Evolutionary conservation across 2,888 invertebrate genomes (phyloP).

Genomic region (Mesorhabditis sp.): DNA sequence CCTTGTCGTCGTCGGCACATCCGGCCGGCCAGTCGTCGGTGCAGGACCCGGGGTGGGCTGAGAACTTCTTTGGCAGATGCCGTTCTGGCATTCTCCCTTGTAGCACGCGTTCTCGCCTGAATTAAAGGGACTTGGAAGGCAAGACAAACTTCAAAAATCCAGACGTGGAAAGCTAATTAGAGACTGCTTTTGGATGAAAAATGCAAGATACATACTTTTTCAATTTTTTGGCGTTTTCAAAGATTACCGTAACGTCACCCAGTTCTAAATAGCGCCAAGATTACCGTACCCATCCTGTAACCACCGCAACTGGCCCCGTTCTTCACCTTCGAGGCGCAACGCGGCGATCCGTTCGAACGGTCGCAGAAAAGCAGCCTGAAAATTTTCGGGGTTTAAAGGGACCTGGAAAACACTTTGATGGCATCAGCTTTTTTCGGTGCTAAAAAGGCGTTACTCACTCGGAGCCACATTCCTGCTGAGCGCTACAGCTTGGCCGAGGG

Average conservation of each 20-base stretch:
- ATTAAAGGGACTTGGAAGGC: background rate
- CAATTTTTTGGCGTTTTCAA: too few relatives aligned
- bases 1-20: too few relatives aligned
- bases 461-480: conserved; percentile 26
- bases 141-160: too few relatives aligned
- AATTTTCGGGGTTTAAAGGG: background rate
- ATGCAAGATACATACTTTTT: too few relatives aligned
- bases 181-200: too few relatives aligned
- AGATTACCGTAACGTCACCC: too few relatives aligned
- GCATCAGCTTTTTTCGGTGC: background rate
- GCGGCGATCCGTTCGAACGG: conserved; percentile 24
- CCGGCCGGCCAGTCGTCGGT: too few relatives aligned
- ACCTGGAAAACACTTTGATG: background rate
- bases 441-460: conserved; percentile 14
- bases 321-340: conserved; percentile 43
- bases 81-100: conserved; percentile 33
- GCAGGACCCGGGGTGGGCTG: too few relatives aligned
- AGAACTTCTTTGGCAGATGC: conserved; percentile 19
- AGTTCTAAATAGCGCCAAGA: too few relatives aligned
- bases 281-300: conserved; percentile 17
- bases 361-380: conserved; percentile 44
- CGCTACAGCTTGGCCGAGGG: conserved; percentile 41
- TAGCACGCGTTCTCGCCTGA: conserved; percentile 39
- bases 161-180: too few relatives aligned
- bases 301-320: conserved; percentile 26